Conservation (phyloP, 2,113 vertebrate species). For the Notiomystis cincta region DNA sequence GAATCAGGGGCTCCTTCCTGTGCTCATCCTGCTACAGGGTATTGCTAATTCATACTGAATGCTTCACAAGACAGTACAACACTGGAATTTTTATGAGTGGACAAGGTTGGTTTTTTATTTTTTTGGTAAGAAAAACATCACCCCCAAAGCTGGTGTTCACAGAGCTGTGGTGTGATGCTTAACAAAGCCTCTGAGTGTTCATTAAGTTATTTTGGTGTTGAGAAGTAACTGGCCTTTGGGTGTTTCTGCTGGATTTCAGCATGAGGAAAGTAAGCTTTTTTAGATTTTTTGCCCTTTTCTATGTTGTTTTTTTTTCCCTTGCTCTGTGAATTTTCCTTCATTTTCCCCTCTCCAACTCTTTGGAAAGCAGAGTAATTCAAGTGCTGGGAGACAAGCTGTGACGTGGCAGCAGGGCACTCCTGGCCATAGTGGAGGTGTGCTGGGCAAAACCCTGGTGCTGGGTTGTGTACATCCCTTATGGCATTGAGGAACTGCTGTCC, state of each 20-base stretch:
- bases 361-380: not conserved
- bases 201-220: not conserved
- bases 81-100: not conserved
- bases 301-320: not conserved
- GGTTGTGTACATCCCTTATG: rapidly evolving
- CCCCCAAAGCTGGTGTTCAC: not conserved
- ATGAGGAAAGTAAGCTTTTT: not conserved
- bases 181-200: not conserved
- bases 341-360: not conserved
- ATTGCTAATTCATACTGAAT: not conserved
- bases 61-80: not conserved
- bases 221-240: not conserved
- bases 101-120: not conserved
- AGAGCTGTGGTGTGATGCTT: not conserved
- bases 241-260: not conserved
- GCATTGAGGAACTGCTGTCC: not conserved
- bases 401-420: rapidly evolving
- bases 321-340: not conserved
- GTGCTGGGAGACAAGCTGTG: not conserved
- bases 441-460: not conserved
- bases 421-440: rapidly evolving
- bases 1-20: not conserved
- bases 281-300: not conserved
- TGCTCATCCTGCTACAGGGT: not conserved
- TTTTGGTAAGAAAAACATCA: not conserved